These are phyloP conservation scores for Austrofundulus limnaeus DNA, from an alignment of 2,113 vertebrate species.

Conservation along the genomic window DNA sequence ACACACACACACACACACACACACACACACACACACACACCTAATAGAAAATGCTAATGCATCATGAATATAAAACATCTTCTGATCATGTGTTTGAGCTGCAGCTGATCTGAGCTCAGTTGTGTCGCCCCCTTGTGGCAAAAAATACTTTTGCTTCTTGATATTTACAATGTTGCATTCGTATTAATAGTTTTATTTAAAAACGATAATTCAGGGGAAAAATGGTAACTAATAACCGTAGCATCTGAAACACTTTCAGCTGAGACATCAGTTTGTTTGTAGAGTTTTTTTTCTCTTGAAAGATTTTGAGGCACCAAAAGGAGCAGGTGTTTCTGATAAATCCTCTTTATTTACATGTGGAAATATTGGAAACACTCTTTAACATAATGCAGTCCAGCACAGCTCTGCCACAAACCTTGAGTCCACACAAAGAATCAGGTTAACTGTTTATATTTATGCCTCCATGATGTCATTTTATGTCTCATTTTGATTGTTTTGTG, in stretches of 20 bases:
- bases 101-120: conserved; percentile 25
- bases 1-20: too few relatives aligned
- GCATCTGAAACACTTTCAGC: conserved; percentile 6
- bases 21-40: conserved; percentile 64
- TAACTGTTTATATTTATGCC: not conserved
- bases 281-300: conserved; percentile 8
- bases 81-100: conserved; percentile 9
- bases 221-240: not conserved
- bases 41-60: conserved; percentile 1
- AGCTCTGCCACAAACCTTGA: not conserved
- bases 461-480: not conserved
- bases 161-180: too few relatives aligned
- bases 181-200: not conserved
- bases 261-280: not conserved
- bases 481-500: not conserved
- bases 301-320: not conserved
- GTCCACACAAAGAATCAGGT: not conserved
- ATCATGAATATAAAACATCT: not conserved
- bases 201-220: not conserved
- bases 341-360: conserved; percentile 23
- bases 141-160: not conserved
- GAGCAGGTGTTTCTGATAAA: conserved; percentile 32
- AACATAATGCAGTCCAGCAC: conserved; percentile 21
- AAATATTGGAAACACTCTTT: conserved; percentile 34
- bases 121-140: conserved; percentile 70